Evolutionary conservation across 1,140 invertebrate genomes (phyloP), one percentile per base, ranked within the genome.

Genomic region (Popillia japonica): DNA sequence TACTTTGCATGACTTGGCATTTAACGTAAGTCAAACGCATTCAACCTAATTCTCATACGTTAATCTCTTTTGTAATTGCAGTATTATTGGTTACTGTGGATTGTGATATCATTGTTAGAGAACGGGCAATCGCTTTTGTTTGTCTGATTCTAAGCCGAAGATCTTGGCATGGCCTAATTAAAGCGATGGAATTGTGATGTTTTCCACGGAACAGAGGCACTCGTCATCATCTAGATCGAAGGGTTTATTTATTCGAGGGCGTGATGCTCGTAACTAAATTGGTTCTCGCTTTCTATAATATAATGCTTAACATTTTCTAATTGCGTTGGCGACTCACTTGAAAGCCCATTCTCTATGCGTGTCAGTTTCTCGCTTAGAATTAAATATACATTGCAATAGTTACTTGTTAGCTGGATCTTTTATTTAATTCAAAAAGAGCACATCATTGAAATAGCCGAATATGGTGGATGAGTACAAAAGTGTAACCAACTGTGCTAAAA

Each of bases 111-210:
- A 55, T 55, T 55, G 48, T 55, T 55, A 55, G 14, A 6, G 48
- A 55, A 17, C 17, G 48, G 17, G 14, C 48, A 55, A 55, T 55
- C 14, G 48, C 48, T 55, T 55, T 55, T 55, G 48, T 55, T 55
- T 55, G 48, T 17, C 17, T n/a, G 48, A 55, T 55, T 55, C 48
- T 55, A 55, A 55, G 6, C 48, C 48, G 48, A n/a, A 55, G 17
- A 17, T 55, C 14, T n/a, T 55, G 14, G 14, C 17, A 17, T 17
- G 48, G 17, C 48, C 48, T 55, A 55, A 55, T 55, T 55, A 55
- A 55, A 55, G 48, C 48, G 17, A 55, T 55, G 48, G 48, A 55
- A 55, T 55, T 55, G 48, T 55, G 48, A 55, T 55, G 48, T 55
- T n/a, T 17, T 17, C 17, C 14, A 55, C 14, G 48, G 48, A 6